Percentiles rank a stretch among this genome's conserved stretches.
Evolutionary conservation across 2,113 vertebrate species (phyloP).

Genomic region (Mustelus asterias): DNA sequence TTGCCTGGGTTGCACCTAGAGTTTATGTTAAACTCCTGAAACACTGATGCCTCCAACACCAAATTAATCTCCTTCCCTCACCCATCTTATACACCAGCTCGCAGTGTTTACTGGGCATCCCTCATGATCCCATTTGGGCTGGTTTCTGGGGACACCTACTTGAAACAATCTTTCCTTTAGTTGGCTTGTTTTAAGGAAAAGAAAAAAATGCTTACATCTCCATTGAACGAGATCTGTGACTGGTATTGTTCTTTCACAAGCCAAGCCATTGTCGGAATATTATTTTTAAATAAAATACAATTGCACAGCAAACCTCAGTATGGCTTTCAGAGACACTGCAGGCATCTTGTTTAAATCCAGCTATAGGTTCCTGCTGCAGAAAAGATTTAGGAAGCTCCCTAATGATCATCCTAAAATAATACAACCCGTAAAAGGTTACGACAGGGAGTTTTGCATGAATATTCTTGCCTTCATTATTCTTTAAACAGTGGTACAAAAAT

Average conservation of each 20-base stretch:
- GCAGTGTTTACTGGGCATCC: neutral
- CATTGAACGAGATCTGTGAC: neutral
- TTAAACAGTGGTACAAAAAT: slow-evolving; percentile 21
- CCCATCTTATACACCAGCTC: neutral
- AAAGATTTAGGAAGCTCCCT: slow-evolving; percentile 29
- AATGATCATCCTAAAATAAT: slow-evolving; percentile 32
- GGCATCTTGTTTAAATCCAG: slow-evolving; percentile 14
- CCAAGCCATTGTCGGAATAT: neutral
- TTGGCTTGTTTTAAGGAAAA: neutral
- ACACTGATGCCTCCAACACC: neutral
- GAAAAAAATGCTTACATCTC: neutral
- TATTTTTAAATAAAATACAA: slow-evolving; percentile 10
- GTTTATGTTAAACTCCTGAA: neutral
- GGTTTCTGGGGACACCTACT: neutral
- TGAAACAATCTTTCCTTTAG: neutral
- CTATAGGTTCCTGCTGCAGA: neutral
- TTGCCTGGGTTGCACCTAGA: neutral
- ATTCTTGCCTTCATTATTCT: slow-evolving; percentile 35
- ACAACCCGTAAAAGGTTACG: slow-evolving; percentile 30
- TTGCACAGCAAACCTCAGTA: neutral
- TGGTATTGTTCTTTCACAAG: neutral
- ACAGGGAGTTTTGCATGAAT: slow-evolving; percentile 26
- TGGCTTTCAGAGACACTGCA: neutral
- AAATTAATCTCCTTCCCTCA: neutral
- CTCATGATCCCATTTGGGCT: neutral